Base-by-base conservation (phyloP, 2,797 vertebrate species). In the Labeo calbasu region DNA sequence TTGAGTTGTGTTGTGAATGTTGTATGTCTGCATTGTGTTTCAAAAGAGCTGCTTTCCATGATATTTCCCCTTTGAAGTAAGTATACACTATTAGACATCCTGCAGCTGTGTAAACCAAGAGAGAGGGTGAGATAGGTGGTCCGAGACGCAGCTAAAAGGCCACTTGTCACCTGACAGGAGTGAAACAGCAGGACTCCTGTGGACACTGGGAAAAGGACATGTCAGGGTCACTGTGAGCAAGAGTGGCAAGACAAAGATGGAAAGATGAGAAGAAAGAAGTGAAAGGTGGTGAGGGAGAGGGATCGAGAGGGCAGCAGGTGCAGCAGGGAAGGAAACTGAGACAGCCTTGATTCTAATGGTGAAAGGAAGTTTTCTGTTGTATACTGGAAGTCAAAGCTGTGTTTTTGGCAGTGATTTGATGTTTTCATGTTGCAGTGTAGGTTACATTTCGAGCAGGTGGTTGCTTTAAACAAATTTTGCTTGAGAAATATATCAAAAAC, bases 201-300 rank as follows among this genome's bases (percentile, higher is more conserved):
- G 66, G 89, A 89, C 89, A 85, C 87, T 86, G 84, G 78, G 86
- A 86, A 91, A 89, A 93, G 92, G 91, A 92, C 92, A 84, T 92
- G 91, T 92, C 91, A 87, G 92, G 92, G 93, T 93, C 89, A 87
- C 88, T 90, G 92, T 94, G 90, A 93, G 91, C 93, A 92, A 92
- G 90, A 91, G 36, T 91, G 92, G 91, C 87, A 2, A 91, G 92
- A 77, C 76, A 53, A 88, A 89, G 82, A 86, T 70, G 86, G 87
- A 83, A 88, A 57, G n/a, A 55, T 66, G 43, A 82, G 82, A 79
- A 69, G 87, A 79, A 32, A 63, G 21, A 68, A 36, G 63, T 53
- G 46, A 51, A 32, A 79, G 59, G 76, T 77, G 53, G 23, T 28
- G 50, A 17, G 77, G 8, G 48, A 77, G 11, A 9, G 8, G 21